Conservation (phyloP, 1,140 invertebrate genomes). For the Calycopis cecrops region DNA sequence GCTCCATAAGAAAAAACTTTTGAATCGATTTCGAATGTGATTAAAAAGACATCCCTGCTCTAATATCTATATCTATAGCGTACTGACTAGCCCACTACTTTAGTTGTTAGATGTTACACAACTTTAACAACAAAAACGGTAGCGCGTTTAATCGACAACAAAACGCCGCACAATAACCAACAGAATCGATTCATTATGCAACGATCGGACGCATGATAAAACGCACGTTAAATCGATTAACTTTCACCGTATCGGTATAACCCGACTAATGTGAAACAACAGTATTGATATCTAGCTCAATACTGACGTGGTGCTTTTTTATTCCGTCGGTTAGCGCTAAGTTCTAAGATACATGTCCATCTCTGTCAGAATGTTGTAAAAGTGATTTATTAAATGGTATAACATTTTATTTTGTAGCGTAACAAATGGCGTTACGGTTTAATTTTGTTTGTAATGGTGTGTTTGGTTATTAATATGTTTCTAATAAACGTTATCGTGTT, state of each 20-base stretch:
- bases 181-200: constrained; percentile 40
- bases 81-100: no score
- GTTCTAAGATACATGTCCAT: constrained; percentile 7
- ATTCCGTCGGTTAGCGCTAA: constrained; percentile 21
- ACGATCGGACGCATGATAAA: constrained; percentile 34
- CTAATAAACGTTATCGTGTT: constrained; percentile 14
- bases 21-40: no score
- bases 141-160: background rate
- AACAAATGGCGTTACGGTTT: constrained; percentile 23
- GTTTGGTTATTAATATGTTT: constrained; percentile 26
- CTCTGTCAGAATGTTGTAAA: constrained; percentile 33
- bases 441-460: constrained; percentile 23
- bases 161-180: background rate
- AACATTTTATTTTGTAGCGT: constrained; percentile 1
- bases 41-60: no score
- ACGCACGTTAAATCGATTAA: constrained; percentile 49
- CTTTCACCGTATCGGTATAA: constrained; percentile 55
- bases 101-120: no score
- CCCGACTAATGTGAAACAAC: constrained; percentile 12
- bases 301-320: background rate
- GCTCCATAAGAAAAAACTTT: no score
- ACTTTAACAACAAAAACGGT: background rate
- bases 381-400: constrained; percentile 9
- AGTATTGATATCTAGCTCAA: constrained; percentile 1
- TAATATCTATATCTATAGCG: no score